phyloP scores from a whole-genome alignment of 2,888 invertebrate genomes.

The Dryococelus australis region DNA sequence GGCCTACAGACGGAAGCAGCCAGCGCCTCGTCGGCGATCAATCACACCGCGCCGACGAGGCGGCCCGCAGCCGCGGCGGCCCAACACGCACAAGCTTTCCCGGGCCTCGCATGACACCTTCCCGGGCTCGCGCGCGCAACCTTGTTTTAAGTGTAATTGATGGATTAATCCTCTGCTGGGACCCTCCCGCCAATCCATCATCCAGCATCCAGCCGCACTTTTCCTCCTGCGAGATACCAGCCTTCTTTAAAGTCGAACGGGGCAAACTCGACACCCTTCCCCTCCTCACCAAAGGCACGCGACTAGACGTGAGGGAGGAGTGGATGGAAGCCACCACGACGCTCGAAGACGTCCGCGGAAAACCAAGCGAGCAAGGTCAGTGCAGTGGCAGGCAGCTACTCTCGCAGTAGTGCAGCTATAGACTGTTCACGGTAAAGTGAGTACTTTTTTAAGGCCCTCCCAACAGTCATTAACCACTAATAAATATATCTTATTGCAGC shows the following conservation, averaged over 20 bases:
- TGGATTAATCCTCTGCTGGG: conserved; percentile 42
- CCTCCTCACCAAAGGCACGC: not conserved
- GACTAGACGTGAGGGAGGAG: no score
- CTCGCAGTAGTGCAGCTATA: no score
- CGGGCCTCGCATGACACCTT: conserved; percentile 31
- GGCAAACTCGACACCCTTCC: not conserved
- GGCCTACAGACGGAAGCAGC: not conserved
- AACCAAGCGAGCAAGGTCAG: no score
- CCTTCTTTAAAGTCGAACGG: conserved; percentile 23
- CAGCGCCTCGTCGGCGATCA: not conserved
- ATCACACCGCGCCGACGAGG: not conserved
- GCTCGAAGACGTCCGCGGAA: no score
- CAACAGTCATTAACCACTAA: no score
- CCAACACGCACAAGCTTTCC: conserved; percentile 13
- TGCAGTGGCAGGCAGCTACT: no score
- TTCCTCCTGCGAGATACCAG: not conserved
- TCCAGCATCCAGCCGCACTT: not conserved
- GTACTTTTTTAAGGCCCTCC: no score
- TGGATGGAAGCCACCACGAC: not conserved
- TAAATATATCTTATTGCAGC: no score
- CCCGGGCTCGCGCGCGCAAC: not conserved
- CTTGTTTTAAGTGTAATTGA: conserved; percentile 45
- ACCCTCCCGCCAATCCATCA: conserved; percentile 12
- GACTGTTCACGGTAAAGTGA: no score
- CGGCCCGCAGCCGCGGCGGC: not conserved